phyloP scores from a whole-genome alignment of 1,140 invertebrate genomes.

The Ectropis grisescens region DNA sequence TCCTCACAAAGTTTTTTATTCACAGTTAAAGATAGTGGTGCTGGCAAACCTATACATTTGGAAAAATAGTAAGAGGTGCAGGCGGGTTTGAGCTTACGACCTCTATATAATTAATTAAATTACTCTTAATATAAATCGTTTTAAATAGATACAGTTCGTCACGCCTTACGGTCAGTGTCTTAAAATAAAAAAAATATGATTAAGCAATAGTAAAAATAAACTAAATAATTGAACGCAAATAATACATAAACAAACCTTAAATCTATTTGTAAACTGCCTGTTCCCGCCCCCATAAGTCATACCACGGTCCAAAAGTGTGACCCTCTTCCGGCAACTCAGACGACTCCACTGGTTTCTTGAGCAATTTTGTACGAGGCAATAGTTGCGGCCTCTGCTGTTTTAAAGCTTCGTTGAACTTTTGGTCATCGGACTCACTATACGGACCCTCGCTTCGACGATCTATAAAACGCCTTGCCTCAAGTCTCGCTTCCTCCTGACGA shows the following conservation, averaged over 20 bases:
- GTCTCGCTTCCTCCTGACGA: constrained; percentile 61
- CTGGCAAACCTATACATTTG: too few relatives aligned
- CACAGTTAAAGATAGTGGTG: too few relatives aligned
- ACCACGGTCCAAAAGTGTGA: constrained; percentile 87
- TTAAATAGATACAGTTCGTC: too few relatives aligned
- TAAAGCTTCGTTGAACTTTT: constrained; percentile 72
- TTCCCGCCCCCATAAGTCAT: constrained; percentile 83
- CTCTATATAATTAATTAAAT: too few relatives aligned
- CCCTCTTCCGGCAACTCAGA: constrained; percentile 72
- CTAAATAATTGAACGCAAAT: too few relatives aligned
- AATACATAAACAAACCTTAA: constrained; percentile 25
- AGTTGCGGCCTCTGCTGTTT: constrained; percentile 73
- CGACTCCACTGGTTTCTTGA: constrained; percentile 62
- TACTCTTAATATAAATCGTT: too few relatives aligned
- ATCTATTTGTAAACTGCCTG: constrained; percentile 57
- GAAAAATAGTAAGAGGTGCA: too few relatives aligned
- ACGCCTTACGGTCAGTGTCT: too few relatives aligned
- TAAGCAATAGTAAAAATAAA: too few relatives aligned
- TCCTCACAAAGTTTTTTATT: too few relatives aligned
- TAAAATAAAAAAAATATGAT: too few relatives aligned
- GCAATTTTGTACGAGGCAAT: constrained; percentile 79
- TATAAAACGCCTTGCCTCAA: constrained; percentile 55
- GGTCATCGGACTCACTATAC: constrained; percentile 73
- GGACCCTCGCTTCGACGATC: constrained; percentile 68
- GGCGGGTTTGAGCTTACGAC: too few relatives aligned